A percentile compares a stretch with the other conserved stretches of the same genome.
These are phyloP conservation scores for Tachysurus fulvidraco DNA, from an alignment of 2,113 vertebrate species.

Conservation along the genomic window DNA sequence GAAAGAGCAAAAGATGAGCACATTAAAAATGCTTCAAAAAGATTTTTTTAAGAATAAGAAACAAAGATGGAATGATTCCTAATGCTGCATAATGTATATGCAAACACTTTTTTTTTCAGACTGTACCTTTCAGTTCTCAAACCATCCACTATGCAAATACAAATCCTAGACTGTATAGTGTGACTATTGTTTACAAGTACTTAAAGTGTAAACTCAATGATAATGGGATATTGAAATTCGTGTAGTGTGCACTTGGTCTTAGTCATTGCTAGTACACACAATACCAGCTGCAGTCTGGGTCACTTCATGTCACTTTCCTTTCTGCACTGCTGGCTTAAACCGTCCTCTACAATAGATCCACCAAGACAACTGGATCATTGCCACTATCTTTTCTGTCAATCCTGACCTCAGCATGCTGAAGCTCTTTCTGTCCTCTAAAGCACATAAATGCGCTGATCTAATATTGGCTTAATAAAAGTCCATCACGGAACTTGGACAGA, in stretches of 20 bases:
- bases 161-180: not conserved
- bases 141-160: not conserved
- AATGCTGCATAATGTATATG: not conserved
- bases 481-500: not conserved
- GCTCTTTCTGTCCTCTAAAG: not conserved
- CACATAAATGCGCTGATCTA: not conserved
- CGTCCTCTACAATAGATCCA: constrained; percentile 27
- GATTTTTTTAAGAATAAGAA: not conserved
- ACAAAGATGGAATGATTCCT: not conserved
- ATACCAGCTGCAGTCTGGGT: not conserved
- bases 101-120: not conserved
- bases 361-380: constrained; percentile 29
- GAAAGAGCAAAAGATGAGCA: not conserved
- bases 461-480: not conserved
- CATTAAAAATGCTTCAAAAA: not conserved
- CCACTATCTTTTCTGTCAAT: constrained; percentile 18
- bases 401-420: constrained; percentile 4
- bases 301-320: constrained; percentile 21
- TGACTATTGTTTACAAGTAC: not conserved
- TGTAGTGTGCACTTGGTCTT: not conserved
- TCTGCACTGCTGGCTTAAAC: constrained; percentile 22
- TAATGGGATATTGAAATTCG: not conserved
- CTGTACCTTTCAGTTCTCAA: not conserved
- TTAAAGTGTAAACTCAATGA: not conserved
- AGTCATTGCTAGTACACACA: not conserved